Conservation (phyloP, 1,140 invertebrate species). For the Drosophila seguyi region DNA sequence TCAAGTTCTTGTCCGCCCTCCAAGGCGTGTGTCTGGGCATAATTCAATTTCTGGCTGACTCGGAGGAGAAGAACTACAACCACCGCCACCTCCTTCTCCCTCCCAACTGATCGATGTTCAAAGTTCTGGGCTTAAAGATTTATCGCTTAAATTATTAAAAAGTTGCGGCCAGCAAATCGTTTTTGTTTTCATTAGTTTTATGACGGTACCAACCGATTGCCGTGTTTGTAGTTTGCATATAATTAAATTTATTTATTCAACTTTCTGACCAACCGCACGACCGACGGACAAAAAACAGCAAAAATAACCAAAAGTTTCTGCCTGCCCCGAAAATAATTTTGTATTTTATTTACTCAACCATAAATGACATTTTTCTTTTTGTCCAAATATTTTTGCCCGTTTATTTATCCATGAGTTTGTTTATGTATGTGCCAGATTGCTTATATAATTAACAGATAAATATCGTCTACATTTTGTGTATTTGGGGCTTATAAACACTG, state of each 20-base stretch:
- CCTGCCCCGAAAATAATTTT: conserved; percentile 35
- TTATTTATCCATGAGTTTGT: conserved; percentile 56
- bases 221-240: conserved; percentile 53
- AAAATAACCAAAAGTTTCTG: conserved; percentile 23
- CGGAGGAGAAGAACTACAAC: not conserved
- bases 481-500: conserved; percentile 38
- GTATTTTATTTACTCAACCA: conserved; percentile 55
- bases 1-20: conserved; percentile 22
- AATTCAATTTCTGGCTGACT: conserved; percentile 46
- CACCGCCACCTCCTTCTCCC: not conserved
- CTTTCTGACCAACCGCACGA: conserved; percentile 44
- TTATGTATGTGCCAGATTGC: conserved; percentile 26
- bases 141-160: conserved; percentile 49
- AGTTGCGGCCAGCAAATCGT: conserved; percentile 38
- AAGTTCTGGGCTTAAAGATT: conserved; percentile 46
- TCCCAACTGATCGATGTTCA: conserved; percentile 29
- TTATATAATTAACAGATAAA: conserved; percentile 53
- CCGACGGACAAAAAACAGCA: conserved; percentile 3
- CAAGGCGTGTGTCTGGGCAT: conserved; percentile 40
- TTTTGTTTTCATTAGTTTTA: conserved; percentile 50
- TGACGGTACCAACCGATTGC: conserved; percentile 29
- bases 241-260: conserved; percentile 62
- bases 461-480: conserved; percentile 39
- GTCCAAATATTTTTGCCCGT: conserved; percentile 51
- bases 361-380: conserved; percentile 60